These are phyloP conservation scores for Cryptotis parvus DNA, from an alignment of 2,113 vertebrate species.

Conservation along the genomic window DNA sequence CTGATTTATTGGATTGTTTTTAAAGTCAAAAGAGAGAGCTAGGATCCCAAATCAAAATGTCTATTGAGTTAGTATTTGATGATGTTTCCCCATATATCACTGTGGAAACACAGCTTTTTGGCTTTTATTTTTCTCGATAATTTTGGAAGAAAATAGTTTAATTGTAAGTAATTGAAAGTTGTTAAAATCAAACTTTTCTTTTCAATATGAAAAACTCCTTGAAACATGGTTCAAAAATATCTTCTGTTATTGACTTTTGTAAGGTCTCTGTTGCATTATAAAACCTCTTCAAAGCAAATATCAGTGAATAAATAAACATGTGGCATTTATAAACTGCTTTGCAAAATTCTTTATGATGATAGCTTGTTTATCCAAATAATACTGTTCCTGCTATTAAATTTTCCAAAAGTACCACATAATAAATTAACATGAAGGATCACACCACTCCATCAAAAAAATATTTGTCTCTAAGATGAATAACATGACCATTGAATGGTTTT, in stretches of 20 bases:
- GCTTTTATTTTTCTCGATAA: neutral
- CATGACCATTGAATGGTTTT: neutral
- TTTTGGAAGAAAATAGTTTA: neutral
- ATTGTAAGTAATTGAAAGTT: neutral
- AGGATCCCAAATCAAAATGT: neutral
- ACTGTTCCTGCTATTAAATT: neutral
- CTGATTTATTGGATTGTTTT: too few species aligned
- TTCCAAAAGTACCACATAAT: neutral
- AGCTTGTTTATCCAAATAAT: constrained; percentile 39
- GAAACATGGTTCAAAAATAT: neutral
- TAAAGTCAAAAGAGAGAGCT: neutral
- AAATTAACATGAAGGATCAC: neutral
- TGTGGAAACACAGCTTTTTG: neutral
- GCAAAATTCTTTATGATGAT: neutral
- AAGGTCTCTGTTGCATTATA: neutral
- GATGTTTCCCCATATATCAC: neutral
- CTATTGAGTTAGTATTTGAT: neutral
- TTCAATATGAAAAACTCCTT: neutral
- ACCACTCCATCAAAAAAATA: neutral
- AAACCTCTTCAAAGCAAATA: neutral
- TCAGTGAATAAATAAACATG: neutral
- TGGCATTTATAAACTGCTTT: neutral
- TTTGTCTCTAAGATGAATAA: neutral
- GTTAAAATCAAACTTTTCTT: neutral
- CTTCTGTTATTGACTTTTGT: neutral